Conservation (phyloP, 2,888 invertebrate species). For the Tanytarsus gracilentus region DNA sequence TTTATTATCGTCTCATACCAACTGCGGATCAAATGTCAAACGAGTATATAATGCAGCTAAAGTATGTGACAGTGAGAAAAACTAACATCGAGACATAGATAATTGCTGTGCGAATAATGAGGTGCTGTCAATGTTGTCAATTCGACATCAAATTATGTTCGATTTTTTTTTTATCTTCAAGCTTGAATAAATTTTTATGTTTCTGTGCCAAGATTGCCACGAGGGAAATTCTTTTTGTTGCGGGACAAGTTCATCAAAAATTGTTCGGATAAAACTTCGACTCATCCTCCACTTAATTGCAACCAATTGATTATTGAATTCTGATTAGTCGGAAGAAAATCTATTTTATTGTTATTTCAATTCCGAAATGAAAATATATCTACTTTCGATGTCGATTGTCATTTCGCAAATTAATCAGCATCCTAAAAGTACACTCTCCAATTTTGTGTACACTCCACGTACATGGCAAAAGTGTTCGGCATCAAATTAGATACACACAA, state of each 20-base stretch:
- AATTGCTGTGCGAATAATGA: conserved; percentile 22
- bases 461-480: too few species aligned
- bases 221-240: too few species aligned
- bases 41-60: not conserved
- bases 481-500: conserved; percentile 19
- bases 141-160: conserved; percentile 27
- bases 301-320: not conserved
- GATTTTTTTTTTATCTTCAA: conserved; percentile 18
- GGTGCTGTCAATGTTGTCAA: conserved; percentile 29
- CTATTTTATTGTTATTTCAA: not conserved
- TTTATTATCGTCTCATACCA: not conserved
- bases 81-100: not conserved
- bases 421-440: not conserved
- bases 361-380: not conserved
- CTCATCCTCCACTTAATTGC: too few species aligned
- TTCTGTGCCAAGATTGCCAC: not conserved
- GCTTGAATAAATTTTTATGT: conserved; percentile 23
- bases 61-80: not conserved
- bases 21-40: conserved; percentile 22
- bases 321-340: not conserved
- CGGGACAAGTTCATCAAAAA: too few species aligned
- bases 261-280: too few species aligned
- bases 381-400: not conserved
- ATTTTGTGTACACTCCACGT: too few species aligned
- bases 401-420: not conserved